These are phyloP conservation scores for Rhynchotus rufescens DNA, from an alignment of 2,797 vertebrate genomes.

Conservation along the genomic window DNA sequence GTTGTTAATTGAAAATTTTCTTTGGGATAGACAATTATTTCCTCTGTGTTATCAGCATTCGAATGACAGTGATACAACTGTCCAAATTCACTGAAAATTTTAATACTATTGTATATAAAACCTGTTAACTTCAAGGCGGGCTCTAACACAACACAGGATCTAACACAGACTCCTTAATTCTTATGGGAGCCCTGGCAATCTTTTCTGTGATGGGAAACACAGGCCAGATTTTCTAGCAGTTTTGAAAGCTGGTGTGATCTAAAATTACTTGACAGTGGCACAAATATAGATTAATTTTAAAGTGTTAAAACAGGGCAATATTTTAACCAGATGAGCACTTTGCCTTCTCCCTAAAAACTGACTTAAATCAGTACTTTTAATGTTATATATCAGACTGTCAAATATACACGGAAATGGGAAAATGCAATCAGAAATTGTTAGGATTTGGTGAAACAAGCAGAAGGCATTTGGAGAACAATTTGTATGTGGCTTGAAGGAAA, in stretches of 20 bases:
- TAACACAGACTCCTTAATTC: neutral
- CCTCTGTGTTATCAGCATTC: neutral
- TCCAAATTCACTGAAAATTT: neutral
- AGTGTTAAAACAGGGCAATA: neutral
- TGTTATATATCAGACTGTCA: neutral
- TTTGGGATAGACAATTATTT: neutral
- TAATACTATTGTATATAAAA: neutral
- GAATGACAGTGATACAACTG: neutral
- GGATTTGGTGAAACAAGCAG: neutral
- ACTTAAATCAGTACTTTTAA: neutral
- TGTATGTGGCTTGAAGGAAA: neutral
- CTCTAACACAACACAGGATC: neutral
- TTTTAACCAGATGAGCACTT: accelerated
- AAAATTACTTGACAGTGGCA: neutral
- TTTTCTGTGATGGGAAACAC: neutral
- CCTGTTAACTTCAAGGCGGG: neutral
- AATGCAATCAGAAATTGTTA: neutral
- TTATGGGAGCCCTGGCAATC: neutral
- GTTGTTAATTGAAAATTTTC: neutral
- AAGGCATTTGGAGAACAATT: neutral
- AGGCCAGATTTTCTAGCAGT: neutral
- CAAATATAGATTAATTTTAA: neutral
- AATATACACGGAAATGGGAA: neutral
- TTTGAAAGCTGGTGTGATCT: neutral
- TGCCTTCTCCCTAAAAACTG: neutral